These are phyloP conservation scores for Phycodurus eques DNA, from an alignment of 2,113 vertebrate genomes.

Conservation along the genomic window DNA sequence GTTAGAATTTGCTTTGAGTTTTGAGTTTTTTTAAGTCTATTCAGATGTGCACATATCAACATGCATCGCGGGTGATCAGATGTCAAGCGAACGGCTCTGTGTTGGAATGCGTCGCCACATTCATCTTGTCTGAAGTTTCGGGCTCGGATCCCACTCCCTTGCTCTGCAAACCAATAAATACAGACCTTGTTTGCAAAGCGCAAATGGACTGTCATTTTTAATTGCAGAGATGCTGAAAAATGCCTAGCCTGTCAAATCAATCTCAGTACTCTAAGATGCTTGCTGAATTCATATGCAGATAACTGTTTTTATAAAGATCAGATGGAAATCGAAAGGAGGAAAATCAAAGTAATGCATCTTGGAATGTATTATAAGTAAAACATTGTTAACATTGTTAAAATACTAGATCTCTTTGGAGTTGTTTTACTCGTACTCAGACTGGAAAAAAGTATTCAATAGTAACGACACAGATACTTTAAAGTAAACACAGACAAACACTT, in stretches of 20 bases:
- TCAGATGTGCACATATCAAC: neutral
- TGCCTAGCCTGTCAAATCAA: neutral
- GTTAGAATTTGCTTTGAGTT: constrained; percentile 7
- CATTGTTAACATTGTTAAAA: neutral
- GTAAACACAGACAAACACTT: no score
- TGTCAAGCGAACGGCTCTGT: neutral
- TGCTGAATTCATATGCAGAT: constrained; percentile 1
- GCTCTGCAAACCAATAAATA: neutral
- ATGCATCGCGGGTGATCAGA: neutral
- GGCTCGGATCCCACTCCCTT: neutral
- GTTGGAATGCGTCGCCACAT: neutral
- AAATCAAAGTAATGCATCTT: neutral
- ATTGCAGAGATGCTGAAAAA: neutral
- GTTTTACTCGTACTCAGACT: no score
- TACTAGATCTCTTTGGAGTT: no score
- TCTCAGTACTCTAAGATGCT: neutral
- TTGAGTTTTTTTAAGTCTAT: neutral
- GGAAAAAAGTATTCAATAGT: no score
- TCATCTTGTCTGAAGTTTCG: neutral
- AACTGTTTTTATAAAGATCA: neutral
- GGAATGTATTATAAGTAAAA: neutral
- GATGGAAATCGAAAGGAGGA: neutral
- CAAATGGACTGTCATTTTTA: neutral
- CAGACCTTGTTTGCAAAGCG: neutral
- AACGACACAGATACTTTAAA: no score